Percentiles rank a stretch among this genome's conserved stretches.
Conservation (phyloP, 2,888 invertebrate genomes). For the Autographa gamma region DNA sequence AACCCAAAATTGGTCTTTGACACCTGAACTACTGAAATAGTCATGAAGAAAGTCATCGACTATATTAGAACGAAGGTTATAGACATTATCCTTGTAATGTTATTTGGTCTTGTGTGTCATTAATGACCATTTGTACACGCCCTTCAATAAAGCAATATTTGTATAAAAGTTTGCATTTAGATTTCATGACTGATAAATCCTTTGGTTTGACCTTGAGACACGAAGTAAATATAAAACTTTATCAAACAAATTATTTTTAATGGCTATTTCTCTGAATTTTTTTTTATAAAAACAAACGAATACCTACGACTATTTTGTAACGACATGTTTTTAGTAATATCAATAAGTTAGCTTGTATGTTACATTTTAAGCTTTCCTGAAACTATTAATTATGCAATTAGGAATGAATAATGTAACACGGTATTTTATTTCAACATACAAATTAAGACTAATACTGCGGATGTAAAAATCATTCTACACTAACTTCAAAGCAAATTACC, state of each 20-base stretch:
- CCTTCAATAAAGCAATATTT: background rate
- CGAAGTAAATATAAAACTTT: background rate
- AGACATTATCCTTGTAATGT: background rate
- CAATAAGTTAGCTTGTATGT: too few species aligned
- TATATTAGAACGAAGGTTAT: slow-evolving; percentile 10
- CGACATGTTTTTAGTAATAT: too few species aligned
- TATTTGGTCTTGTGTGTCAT: background rate
- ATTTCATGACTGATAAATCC: background rate
- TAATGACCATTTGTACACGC: slow-evolving; percentile 1
- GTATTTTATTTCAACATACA: too few species aligned
- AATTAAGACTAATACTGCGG: too few species aligned
- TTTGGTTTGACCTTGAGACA: background rate
- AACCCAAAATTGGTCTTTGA: slow-evolving; percentile 9
- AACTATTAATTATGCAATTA: too few species aligned
- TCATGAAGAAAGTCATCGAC: slow-evolving; percentile 27
- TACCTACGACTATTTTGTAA: too few species aligned
- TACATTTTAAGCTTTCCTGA: too few species aligned
- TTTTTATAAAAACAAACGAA: background rate
- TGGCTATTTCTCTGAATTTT: background rate
- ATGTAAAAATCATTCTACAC: too few species aligned
- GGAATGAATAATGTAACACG: too few species aligned
- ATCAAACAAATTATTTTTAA: background rate
- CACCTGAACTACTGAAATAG: background rate
- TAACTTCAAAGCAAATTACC: too few species aligned
- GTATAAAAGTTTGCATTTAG: background rate